These are phyloP conservation scores for Melopsittacus undulatus DNA, from an alignment of 2,797 vertebrate genomes.

Conservation along the genomic window DNA sequence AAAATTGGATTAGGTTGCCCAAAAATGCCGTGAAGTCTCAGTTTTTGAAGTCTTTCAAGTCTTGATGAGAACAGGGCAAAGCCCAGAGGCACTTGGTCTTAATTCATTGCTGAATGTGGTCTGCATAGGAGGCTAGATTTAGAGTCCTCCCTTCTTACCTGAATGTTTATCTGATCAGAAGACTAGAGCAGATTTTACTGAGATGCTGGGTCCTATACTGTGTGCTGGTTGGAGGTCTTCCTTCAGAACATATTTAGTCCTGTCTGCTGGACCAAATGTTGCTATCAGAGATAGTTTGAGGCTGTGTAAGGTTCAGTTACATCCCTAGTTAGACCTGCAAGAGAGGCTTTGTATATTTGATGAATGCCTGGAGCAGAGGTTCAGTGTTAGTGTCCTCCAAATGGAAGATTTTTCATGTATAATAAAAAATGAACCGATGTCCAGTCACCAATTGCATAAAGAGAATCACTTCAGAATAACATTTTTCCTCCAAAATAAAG, in stretches of 20 bases:
- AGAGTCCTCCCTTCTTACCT: neutral
- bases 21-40: neutral
- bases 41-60: neutral
- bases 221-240: neutral
- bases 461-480: neutral
- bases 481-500: neutral
- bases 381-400: neutral
- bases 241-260: neutral
- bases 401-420: neutral
- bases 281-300: neutral
- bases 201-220: neutral
- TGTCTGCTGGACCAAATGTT: neutral
- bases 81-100: neutral
- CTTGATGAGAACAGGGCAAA: neutral
- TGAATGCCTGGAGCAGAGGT: neutral
- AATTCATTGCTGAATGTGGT: neutral
- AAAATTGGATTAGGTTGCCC: neutral
- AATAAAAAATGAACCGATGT: neutral
- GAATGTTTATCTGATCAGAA: neutral
- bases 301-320: neutral
- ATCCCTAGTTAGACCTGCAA: rapidly evolving
- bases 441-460: neutral
- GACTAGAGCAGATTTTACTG: neutral
- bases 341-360: neutral
- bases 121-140: neutral